Evolutionary conservation across 2,888 invertebrate species (phyloP).

Genomic region (Chydorus sphaericus): DNA sequence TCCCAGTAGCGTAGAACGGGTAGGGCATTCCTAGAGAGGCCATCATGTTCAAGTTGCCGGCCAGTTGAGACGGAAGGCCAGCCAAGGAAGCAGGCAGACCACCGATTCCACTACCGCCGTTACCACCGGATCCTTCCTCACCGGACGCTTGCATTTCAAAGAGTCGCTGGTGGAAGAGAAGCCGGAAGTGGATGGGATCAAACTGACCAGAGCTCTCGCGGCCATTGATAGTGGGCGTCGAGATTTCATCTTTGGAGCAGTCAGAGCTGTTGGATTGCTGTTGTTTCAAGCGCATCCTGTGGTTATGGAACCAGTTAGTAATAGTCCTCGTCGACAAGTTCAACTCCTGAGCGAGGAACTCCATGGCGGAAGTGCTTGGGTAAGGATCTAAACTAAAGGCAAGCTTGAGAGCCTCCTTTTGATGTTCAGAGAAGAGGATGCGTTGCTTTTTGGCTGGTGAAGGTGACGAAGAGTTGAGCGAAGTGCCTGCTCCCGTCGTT

Average conservation of each 20-base stretch:
- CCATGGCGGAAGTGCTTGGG: conserved; percentile 90
- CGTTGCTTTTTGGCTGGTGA: conserved; percentile 33
- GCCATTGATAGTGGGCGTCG: conserved; percentile 4
- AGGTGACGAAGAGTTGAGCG: conserved; percentile 8
- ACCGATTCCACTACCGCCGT: conserved; percentile 14
- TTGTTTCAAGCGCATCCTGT: conserved; percentile 93
- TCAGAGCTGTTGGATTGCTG: conserved; percentile 30
- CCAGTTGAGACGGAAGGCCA: conserved; percentile 47
- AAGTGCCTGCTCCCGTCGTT: conserved; percentile 2
- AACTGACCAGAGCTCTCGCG: conserved; percentile 32
- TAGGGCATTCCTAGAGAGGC: conserved; percentile 37
- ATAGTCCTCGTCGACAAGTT: conserved; percentile 87
- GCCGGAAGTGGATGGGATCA: conserved; percentile 80
- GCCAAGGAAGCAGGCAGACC: conserved; percentile 10
- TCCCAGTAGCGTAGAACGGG: conserved; percentile 56
- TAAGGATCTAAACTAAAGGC: conserved; percentile 95
- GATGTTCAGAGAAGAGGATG: conserved; percentile 93
- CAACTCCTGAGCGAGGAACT: conserved; percentile 81
- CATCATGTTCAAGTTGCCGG: conserved; percentile 16
- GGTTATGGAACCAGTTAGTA: conserved; percentile 99
- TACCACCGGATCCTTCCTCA: conserved; percentile 28
- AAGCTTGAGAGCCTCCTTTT: conserved; percentile 85
- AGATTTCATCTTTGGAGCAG: conserved; percentile 10
- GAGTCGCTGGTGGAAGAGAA: conserved; percentile 74
- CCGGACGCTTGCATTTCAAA: conserved; percentile 59